A percentile compares a stretch with the other conserved stretches of the same genome.
Evolutionary conservation across 2,888 invertebrate species (phyloP).

Genomic region (Drosophila nigricruria): DNA sequence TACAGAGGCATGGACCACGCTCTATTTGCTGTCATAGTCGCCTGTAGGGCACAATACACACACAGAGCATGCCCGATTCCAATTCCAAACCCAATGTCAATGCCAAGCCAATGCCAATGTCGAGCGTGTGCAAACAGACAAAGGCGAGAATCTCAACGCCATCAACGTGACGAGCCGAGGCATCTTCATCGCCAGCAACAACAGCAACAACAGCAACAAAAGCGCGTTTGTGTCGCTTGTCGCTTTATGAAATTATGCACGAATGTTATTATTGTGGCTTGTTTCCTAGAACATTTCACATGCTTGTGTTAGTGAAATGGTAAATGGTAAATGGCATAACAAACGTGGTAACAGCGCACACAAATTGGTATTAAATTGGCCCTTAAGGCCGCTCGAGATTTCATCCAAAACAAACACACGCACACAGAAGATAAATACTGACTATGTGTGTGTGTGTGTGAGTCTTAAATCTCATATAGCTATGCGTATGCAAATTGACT

Average conservation of each 20-base stretch:
- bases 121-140: constrained; percentile 74
- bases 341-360: constrained; percentile 52
- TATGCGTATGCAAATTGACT: constrained; percentile 42
- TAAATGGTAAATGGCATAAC: constrained; percentile 67
- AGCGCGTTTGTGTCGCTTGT: not conserved
- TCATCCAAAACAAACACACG: not conserved
- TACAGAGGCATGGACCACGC: constrained; percentile 31
- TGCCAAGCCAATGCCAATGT: constrained; percentile 74
- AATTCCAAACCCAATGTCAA: constrained; percentile 49
- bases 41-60: constrained; percentile 25
- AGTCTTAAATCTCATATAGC: constrained; percentile 25
- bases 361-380: constrained; percentile 70
- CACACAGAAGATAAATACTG: not conserved
- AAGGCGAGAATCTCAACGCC: constrained; percentile 64
- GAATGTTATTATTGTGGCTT: constrained; percentile 73
- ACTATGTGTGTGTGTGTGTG: not conserved
- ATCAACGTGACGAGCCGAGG: constrained; percentile 49
- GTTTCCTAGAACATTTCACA: constrained; percentile 53
- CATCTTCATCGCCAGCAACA: constrained; percentile 34
- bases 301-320: constrained; percentile 65
- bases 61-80: constrained; percentile 4
- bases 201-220: not conserved
- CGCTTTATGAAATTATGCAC: constrained; percentile 69
- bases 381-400: constrained; percentile 47
- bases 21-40: constrained; percentile 37